Evolutionary conservation across 2,797 vertebrate species (phyloP).

Genomic region (Poecilia velifera): DNA sequence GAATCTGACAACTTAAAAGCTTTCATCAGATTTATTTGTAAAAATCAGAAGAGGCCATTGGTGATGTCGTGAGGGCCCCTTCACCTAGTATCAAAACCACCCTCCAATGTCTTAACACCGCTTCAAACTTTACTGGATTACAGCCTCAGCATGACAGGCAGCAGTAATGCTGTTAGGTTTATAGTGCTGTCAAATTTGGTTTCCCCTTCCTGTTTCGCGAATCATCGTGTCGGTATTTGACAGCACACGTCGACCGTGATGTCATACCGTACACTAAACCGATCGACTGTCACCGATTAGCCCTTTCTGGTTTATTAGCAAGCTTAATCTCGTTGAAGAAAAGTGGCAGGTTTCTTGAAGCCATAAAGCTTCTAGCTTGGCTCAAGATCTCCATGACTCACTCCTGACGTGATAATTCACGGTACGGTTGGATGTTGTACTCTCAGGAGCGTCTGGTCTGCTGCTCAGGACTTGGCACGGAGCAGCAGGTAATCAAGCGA

Average conservation of each 20-base stretch:
- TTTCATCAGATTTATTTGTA: neutral
- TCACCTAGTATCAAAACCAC: neutral
- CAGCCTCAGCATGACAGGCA: neutral
- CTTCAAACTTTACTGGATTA: neutral
- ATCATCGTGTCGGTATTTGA: neutral
- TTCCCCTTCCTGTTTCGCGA: neutral
- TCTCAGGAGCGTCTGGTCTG: slow-evolving; percentile 66
- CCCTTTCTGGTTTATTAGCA: slow-evolving; percentile 23
- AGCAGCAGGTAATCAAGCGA: slow-evolving; percentile 72
- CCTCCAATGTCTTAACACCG: neutral
- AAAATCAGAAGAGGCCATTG: neutral
- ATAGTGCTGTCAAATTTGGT: neutral
- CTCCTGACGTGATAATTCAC: slow-evolving; percentile 75
- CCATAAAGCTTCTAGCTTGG: slow-evolving; percentile 35
- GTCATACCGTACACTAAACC: neutral
- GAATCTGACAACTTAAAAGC: neutral
- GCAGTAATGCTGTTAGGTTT: neutral
- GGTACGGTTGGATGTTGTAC: slow-evolving; percentile 66
- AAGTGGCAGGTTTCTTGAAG: slow-evolving; percentile 61
- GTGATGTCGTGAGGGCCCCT: neutral
- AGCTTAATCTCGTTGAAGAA: slow-evolving; percentile 55
- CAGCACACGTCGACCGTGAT: neutral
- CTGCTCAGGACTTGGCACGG: slow-evolving; percentile 70
- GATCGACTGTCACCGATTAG: neutral
- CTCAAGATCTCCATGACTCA: slow-evolving; percentile 68